Conservation (phyloP, 2,797 vertebrate species). For the Anguilla anguilla region DNA sequence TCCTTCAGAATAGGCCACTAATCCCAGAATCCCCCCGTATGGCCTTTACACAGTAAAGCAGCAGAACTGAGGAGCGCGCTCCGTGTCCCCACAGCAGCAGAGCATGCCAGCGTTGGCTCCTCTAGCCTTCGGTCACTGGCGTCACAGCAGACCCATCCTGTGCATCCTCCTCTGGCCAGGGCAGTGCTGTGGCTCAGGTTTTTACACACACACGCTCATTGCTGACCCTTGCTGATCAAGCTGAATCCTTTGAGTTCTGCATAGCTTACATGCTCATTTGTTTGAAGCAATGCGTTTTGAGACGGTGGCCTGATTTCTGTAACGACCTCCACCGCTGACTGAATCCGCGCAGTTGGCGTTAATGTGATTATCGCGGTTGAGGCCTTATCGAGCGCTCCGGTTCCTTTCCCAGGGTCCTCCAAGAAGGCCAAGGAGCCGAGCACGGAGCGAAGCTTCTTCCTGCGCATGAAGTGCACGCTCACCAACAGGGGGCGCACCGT, state of each 20-base stretch:
- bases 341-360: not conserved
- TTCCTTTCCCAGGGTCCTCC: conserved; percentile 75
- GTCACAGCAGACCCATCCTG: not conserved
- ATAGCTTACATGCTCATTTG: not conserved
- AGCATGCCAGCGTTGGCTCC: not conserved
- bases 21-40: not conserved
- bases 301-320: not conserved
- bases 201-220: not conserved
- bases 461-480: conserved; percentile 97
- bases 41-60: not conserved
- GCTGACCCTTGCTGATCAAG: not conserved
- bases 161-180: not conserved
- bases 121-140: not conserved
- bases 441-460: conserved; percentile 89
- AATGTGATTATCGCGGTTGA: not conserved
- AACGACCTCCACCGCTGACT: not conserved
- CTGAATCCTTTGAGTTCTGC: not conserved
- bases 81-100: not conserved
- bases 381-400: not conserved
- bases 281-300: not conserved
- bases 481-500: conserved; percentile 95
- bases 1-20: not conserved
- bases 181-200: not conserved
- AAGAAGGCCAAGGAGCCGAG: conserved; percentile 90
- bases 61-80: not conserved